Evolutionary conservation across 2,797 vertebrate species (phyloP), one percentile per base, ranked within the genome.

Genomic region (Neosilurus hyrtlii): DNA sequence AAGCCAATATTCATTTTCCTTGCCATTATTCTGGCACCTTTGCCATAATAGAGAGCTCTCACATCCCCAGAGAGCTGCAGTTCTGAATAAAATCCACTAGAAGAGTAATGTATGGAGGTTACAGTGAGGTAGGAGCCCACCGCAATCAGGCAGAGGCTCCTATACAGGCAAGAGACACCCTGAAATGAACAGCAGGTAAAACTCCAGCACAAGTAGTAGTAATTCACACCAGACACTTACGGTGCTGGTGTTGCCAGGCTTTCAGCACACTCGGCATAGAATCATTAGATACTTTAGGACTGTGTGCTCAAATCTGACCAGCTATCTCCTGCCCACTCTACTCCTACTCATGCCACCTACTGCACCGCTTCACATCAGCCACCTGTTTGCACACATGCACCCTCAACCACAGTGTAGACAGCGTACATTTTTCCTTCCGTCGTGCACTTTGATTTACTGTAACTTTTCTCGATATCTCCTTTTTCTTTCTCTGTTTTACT

Each of bases 381-480:
- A 80, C 54, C 78, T 70, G 70, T 49, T 56, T 35, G 20, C 66
- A 70, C 71, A 52, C n/a, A 24, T 56, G 20, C 43, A 54, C 65
- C 67, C 59, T 74, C 70, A 66, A 52, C 52, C 72, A 85, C 49
- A 49, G 73, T 35, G 73, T 52, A 78, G 74, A 73, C 65, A 20
- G 78, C 62, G 51, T 71, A 6, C n/a, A 66, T 73, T 79, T 80
- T 79, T 82, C 80, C 91, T 89, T 91, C 89, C 72, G 15, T 82
- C 52, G 91, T 89, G 90, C 90, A 80, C 89, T 89, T 93, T 88
- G 88, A 89, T 90, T 85, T 88, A 56, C 89, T 86, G 84, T 35
- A 88, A 88, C 89, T 85, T 87, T 82, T 89, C 88, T 84, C 81
- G 86, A 90, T 73, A 82, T 88, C 87, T 81, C 82, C 86, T 86